phyloP scores from a whole-genome alignment of 2,888 invertebrate genomes.

The Lissocephala sabroskyi region DNA sequence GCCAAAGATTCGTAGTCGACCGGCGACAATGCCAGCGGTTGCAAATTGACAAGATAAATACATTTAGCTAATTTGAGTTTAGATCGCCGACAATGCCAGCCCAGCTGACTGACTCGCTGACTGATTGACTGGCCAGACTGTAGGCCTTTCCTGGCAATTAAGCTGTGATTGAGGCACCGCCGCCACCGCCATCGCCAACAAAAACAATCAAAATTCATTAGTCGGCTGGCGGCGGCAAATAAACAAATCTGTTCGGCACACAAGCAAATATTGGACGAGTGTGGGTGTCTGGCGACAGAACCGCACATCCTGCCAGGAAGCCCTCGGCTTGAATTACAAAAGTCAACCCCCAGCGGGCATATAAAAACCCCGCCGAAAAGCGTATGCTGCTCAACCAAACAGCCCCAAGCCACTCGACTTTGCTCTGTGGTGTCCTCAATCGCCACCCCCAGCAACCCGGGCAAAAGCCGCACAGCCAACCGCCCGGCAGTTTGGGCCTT shows the following conservation, averaged over 20 bases:
- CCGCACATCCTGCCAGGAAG: constrained; percentile 64
- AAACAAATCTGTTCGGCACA: constrained; percentile 21
- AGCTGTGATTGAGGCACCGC: constrained; percentile 52
- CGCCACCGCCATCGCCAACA: constrained; percentile 19
- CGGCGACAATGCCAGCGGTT: constrained; percentile 45
- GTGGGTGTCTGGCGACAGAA: constrained; percentile 42
- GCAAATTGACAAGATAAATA: constrained; percentile 69
- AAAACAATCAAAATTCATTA: constrained; percentile 60
- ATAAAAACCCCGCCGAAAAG: constrained; percentile 57
- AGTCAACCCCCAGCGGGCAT: constrained; percentile 56
- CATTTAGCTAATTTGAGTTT: constrained; percentile 62
- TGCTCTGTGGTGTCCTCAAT: not conserved
- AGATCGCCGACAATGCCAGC: too few relatives aligned
- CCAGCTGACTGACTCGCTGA: too few relatives aligned
- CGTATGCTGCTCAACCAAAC: constrained; percentile 37
- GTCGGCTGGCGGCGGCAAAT: constrained; percentile 37
- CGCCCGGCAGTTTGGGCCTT: constrained; percentile 40
- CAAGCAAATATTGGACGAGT: constrained; percentile 41
- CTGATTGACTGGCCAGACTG: too few relatives aligned
- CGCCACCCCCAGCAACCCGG: not conserved
- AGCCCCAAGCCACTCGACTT: not conserved
- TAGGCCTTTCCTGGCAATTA: constrained; percentile 58
- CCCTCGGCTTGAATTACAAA: constrained; percentile 62
- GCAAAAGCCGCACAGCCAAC: constrained; percentile 21
- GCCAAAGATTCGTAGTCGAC: not conserved